Evolutionary conservation across 2,113 vertebrate genomes (phyloP), one percentile per base, ranked within the genome.

Genomic region (Synchiropus splendidus): DNA sequence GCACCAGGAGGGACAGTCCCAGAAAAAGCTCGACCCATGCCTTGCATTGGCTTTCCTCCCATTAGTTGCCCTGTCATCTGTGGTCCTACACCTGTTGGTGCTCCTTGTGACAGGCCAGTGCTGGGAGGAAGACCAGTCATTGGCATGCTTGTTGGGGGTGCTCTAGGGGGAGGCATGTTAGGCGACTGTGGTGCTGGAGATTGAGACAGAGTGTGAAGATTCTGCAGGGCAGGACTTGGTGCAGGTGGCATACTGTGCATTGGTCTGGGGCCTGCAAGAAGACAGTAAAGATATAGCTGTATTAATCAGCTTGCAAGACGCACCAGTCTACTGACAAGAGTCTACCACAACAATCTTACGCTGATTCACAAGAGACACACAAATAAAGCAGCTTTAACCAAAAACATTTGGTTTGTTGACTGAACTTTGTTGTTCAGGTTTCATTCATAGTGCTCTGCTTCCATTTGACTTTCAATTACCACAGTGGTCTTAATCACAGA

Each of bases 121-220:
- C n/a, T n/a, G n/a, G n/a, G n/a, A n/a, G 34, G n/a, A 14, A 13
- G 34, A 36, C 73, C 50, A 6, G 68, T 14, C 49, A 87, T 79
- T n/a, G 86, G 58, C 9, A 84, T 87, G 4, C 52, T 53, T 2
- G 51, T 58, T 2, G 33, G 72, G 21, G 86, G 58, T 37, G 64
- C 46, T 56, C 78, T 62, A 11, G 63, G 70, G n/a, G 75, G 58
- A 9, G 55, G 31, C 54, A 74, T 45, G 6, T 54, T 64, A 5
- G 82, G 72, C 17, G 82, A 48, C 53, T 83, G 88, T 4, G 66
- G 63, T 12, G 84, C 87, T 14, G 79, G 73, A 11, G 73, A 65
- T 17, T 72, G 85, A 2, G 74, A 75, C 9, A 67, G 60, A 0
- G 62, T 80, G 0, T 83, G 88, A 58, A 87, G 87, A 34, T 75